These are phyloP conservation scores for Phaonia tiefii DNA, from an alignment of 2,888 invertebrate genomes.

Conservation along the genomic window DNA sequence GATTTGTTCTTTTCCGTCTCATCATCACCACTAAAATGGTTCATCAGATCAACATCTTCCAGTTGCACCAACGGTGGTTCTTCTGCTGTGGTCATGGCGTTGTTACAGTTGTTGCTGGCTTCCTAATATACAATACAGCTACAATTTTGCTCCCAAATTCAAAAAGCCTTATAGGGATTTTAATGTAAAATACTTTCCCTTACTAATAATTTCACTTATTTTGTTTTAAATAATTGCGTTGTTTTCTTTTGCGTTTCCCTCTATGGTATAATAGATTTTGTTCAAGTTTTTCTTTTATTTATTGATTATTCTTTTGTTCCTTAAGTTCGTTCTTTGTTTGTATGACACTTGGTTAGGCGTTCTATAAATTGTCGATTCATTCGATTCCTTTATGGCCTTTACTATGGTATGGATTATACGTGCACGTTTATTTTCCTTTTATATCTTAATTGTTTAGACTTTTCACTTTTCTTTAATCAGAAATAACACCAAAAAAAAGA, in stretches of 20 bases:
- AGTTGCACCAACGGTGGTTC: slow-evolving; percentile 85
- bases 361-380: slow-evolving; percentile 27
- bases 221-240: background rate
- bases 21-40: slow-evolving; percentile 74
- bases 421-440: too few relatives aligned
- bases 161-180: slow-evolving; percentile 48
- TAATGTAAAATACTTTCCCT: slow-evolving; percentile 30
- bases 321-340: background rate
- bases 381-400: too few relatives aligned
- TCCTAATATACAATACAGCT: too few relatives aligned
- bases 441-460: too few relatives aligned
- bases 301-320: slow-evolving; percentile 16
- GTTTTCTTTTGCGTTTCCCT: slow-evolving; percentile 9
- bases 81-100: slow-evolving; percentile 82
- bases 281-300: slow-evolving; percentile 19
- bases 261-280: too few relatives aligned
- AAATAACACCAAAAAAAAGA: slow-evolving; percentile 53
- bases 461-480: background rate
- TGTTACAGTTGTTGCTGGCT: too few relatives aligned
- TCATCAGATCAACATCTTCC: slow-evolving; percentile 81
- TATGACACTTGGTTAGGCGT: too few relatives aligned
- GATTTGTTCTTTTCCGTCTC: slow-evolving; percentile 48
- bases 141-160: background rate
- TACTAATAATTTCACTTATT: slow-evolving; percentile 3
- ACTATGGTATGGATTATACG: background rate